These are phyloP conservation scores for Takifugu bimaculatus DNA, from an alignment of 2,113 vertebrate species.

Conservation along the genomic window DNA sequence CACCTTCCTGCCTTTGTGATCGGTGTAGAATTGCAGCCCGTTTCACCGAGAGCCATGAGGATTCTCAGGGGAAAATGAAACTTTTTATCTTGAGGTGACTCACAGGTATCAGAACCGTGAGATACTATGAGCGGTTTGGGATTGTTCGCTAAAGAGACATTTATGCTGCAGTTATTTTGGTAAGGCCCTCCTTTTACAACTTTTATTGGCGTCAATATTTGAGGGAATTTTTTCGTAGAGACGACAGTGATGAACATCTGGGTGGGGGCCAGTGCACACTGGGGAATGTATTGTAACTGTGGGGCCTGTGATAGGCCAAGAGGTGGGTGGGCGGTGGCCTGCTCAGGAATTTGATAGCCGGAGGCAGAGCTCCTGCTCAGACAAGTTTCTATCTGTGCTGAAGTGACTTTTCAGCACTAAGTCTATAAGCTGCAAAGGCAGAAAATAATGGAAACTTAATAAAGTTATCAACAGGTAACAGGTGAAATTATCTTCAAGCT, in stretches of 20 bases:
- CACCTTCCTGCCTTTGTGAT: too few relatives aligned
- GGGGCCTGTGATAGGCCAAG: background rate
- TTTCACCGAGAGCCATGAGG: too few relatives aligned
- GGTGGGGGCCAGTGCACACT: background rate
- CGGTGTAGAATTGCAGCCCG: too few relatives aligned
- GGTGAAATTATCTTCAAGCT: too few relatives aligned
- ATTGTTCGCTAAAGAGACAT: background rate
- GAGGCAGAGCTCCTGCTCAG: slow-evolving; percentile 24
- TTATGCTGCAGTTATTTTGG: slow-evolving; percentile 7
- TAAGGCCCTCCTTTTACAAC: slow-evolving; percentile 12
- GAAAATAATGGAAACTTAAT: too few relatives aligned
- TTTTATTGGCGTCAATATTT: background rate
- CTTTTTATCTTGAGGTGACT: too few relatives aligned
- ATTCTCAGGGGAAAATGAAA: too few relatives aligned
- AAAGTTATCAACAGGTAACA: too few relatives aligned
- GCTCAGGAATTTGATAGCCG: slow-evolving; percentile 37
- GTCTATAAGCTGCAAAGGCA: too few relatives aligned
- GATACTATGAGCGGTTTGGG: background rate
- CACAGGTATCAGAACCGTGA: background rate
- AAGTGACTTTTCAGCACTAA: background rate
- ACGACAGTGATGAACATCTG: background rate
- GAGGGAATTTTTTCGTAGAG: background rate
- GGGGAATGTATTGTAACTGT: background rate
- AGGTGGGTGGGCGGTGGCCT: slow-evolving; percentile 19
- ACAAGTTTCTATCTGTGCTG: slow-evolving; percentile 24